Evolutionary conservation across 2,888 invertebrate genomes (phyloP), one percentile per base, ranked within the genome.

Genomic region (Cerastis leucographa): DNA sequence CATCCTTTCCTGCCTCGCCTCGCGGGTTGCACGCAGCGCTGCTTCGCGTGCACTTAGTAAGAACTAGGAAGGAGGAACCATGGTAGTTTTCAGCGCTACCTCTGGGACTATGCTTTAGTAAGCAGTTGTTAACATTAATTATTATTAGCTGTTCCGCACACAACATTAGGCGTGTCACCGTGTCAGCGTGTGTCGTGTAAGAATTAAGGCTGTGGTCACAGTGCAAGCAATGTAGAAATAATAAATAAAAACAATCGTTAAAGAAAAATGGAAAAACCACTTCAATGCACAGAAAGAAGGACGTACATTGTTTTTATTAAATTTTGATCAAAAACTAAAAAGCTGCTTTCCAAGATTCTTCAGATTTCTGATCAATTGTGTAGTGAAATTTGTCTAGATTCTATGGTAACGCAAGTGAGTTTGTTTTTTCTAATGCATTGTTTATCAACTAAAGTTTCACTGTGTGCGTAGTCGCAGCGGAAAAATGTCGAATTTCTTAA

Each of bases 121-220:
- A 72, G 59, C 86, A 85, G 84, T 76, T 85, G 85, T 83, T 68
- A 75, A 77, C 74, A 76, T 87, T 68, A 74, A 81, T 85, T 80
- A 78, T 80, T 74, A 83, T 85, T 54, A 83, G 74, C 74, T 74
- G 72, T 77, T 61, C 66, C 66, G 66, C 76, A 66, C 64, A 72
- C 78, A 80, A 62, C 51, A 80, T 88, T 81, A 78, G 25, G 51
- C 61, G 71, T 83, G 74, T 70, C 74, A 22, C 35, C 66, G 76
- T 83, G 74, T 70, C 74, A 22, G 40, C 66, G 76, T 83, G 71
- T 71, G 78, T 79, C 56, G 59, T 67, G 72, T 71, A 44, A 71
- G 72, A 76, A 67, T 6, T 59, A 22, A 56, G 46, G 75, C 25
- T 66, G 49, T n/a, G 73, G 71, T 78, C 46, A n/a, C 25, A 22